A percentile compares a stretch with the other conserved stretches of the same genome.
Evolutionary conservation across 2,888 invertebrate genomes (phyloP).

Genomic region (Temnothorax rugatulus): DNA sequence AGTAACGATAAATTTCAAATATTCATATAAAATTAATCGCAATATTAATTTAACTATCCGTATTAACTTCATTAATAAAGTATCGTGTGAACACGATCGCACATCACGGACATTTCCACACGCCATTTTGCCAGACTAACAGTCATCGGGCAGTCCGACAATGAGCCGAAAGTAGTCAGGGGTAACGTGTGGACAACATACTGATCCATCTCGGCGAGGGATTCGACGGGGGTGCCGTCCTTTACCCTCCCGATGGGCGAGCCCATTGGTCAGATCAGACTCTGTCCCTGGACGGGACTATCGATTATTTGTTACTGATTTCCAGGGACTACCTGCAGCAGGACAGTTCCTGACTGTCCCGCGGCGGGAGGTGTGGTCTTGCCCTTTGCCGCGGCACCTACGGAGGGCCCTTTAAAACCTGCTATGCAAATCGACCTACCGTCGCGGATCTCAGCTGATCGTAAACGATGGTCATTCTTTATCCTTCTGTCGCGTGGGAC

Average conservation of each 20-base stretch:
- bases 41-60: neutral
- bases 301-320: conserved; percentile 80
- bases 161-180: conserved; percentile 64
- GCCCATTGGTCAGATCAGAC: conserved; percentile 77
- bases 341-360: conserved; percentile 54
- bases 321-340: conserved; percentile 64
- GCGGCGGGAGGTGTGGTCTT: conserved; percentile 74
- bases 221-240: conserved; percentile 73
- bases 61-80: neutral
- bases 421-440: conserved; percentile 50
- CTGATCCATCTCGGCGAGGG: conserved; percentile 61
- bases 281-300: conserved; percentile 67
- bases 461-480: conserved; percentile 10
- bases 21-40: neutral
- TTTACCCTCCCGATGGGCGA: conserved; percentile 68
- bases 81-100: neutral
- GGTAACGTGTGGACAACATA: conserved; percentile 63
- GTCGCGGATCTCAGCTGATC: conserved; percentile 46
- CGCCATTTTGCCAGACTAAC: conserved; percentile 64
- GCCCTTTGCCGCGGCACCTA: conserved; percentile 30
- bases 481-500: neutral
- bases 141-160: conserved; percentile 52
- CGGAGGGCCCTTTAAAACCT: conserved; percentile 38
- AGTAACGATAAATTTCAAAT: neutral
- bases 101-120: neutral